Evolutionary conservation across 2,888 invertebrate genomes (phyloP), one percentile per base, ranked within the genome.

Genomic region (Andrena trimmerana): DNA sequence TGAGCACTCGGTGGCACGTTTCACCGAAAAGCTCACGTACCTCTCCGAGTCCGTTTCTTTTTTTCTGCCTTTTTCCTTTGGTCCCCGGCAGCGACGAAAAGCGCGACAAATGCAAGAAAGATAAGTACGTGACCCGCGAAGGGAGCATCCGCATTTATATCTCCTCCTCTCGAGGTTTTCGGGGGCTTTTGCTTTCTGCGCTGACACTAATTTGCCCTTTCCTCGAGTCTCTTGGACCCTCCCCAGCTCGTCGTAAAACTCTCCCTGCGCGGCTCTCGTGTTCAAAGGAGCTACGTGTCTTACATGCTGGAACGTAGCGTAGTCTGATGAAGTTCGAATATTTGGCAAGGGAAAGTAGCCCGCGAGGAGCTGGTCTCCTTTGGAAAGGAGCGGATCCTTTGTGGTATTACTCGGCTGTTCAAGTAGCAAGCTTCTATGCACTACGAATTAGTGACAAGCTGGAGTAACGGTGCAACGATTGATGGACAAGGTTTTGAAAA

Each of bases 181-280:
- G 79, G 72, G 65, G 54, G 54, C 52, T 79, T 73, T 76, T 74
- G 69, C 78, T 71, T 29, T 62, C 78, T 50, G 52, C 60, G 60
- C 68, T 81, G 84, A 84, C 79, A 84, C 76, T 84, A 84, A 84
- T 84, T 84, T 80, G 70, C 73, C 72, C 71, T 59, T 66, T 75
- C 33, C 78, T 69, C 74, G 68, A 70, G 62, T 78, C 83, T 65
- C 72, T 20, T 52, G 33, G 52, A 10, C 57, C 48, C 60, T 63
- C 73, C 50, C 62, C 33, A 33, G 65, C 33, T 33, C 29, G 27
- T 8, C 68, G 54, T 75, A 54, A 65, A 72, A 60, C 72, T 29
- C 52, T 20, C 36, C 68, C 29, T 2, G 24, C 29, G 1, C 10
- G 3, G 7, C 42, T 5, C 16, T 27, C 2, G 16, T 29, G 66